Conservation (phyloP, 1,140 invertebrate species). For the Helicoverpa zea region DNA sequence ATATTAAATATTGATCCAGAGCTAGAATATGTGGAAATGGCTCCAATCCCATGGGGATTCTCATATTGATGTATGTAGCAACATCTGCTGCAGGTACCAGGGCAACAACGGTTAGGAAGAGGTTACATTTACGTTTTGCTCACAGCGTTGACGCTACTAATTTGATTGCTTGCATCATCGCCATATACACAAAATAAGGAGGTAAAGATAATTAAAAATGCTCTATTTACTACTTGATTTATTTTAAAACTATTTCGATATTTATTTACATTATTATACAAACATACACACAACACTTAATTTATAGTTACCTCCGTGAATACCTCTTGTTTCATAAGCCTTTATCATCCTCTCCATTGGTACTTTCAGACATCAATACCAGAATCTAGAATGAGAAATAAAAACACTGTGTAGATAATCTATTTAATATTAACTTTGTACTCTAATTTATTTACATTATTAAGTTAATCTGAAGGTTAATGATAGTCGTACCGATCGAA, state of each 20-base stretch:
- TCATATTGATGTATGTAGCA: background rate
- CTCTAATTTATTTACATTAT: background rate
- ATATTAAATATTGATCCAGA: conserved; percentile 44
- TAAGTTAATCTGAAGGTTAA: background rate
- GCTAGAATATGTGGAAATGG: conserved; percentile 37
- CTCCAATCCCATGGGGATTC: background rate
- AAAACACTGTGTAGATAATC: background rate
- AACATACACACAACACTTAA: background rate
- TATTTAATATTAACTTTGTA: background rate
- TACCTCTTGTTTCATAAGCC: background rate
- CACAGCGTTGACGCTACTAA: background rate
- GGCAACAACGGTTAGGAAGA: background rate
- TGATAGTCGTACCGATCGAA: conserved; percentile 59
- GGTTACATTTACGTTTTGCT: background rate
- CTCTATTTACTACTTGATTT: no score
- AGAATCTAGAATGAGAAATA: conserved; percentile 13
- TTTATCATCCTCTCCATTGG: background rate
- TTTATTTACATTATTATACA: background rate
- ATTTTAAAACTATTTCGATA: no score
- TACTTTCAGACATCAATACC: background rate
- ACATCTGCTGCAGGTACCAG: background rate
- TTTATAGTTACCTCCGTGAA: background rate
- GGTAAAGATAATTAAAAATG: no score
- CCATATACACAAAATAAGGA: background rate
- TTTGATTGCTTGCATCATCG: background rate